Conservation (phyloP, 2,888 invertebrate species). For the Arctia plantaginis region DNA sequence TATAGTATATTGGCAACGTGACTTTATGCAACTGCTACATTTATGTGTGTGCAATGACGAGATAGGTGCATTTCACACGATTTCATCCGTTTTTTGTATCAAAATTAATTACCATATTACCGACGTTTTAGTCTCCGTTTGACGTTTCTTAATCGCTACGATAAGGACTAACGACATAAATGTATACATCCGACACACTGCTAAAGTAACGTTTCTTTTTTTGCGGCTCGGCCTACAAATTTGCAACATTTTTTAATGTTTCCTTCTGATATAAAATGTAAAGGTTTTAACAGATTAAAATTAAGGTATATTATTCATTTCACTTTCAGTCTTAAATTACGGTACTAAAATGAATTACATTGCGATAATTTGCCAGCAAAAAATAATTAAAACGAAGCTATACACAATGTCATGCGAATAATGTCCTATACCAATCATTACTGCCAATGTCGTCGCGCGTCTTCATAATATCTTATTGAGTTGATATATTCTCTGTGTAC, state of each 20-base stretch:
- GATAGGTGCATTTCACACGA: constrained; percentile 51
- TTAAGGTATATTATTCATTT: constrained; percentile 9
- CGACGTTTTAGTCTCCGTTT: constrained; percentile 50
- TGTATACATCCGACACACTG: constrained; percentile 59
- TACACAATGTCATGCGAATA: background rate
- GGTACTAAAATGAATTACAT: constrained; percentile 27
- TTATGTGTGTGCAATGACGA: constrained; percentile 7
- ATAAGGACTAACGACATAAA: constrained; percentile 55
- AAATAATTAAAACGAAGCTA: background rate
- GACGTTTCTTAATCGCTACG: constrained; percentile 57
- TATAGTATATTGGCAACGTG: background rate
- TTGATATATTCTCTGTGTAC: background rate
- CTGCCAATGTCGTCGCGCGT: background rate
- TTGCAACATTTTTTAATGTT: constrained; percentile 54
- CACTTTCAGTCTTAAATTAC: constrained; percentile 27
- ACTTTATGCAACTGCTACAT: constrained; percentile 3
- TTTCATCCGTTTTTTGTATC: constrained; percentile 45
- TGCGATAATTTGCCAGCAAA: constrained; percentile 12
- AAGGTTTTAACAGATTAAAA: constrained; percentile 43
- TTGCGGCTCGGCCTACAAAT: constrained; percentile 38
- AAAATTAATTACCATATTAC: constrained; percentile 44
- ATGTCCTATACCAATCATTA: background rate
- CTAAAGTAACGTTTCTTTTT: constrained; percentile 48
- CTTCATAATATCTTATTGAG: no score
- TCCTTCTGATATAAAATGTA: constrained; percentile 53